Base-by-base conservation (phyloP, 2,113 vertebrate genomes). In the Xiphias gladius region DNA sequence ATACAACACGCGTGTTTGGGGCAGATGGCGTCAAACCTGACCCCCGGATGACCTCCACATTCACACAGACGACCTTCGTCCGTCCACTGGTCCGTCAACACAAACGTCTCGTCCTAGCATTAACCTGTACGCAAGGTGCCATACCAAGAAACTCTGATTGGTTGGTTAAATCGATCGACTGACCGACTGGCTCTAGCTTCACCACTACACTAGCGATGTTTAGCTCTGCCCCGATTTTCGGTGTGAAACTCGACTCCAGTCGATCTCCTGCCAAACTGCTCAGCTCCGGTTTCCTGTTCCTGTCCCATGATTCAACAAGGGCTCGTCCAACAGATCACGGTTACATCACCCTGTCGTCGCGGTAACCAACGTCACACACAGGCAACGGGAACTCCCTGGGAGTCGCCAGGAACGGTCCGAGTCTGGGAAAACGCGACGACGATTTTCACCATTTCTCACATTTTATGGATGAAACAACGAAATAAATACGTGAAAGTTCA, bases 231-330 rank as follows among this genome's bases (percentile, higher is more conserved):
- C 3, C 2, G 13, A 16, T 17, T 3, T 46, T 58, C 28, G 46
- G 43, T 54, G 24, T 66, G 69, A 79, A 73, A 88, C 84, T 24
- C 2, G 61, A 90, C 79, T 82, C 79, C n/a, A n/a, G n/a, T n/a
- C n/a, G n/a, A n/a, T n/a, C 80, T 72, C 37, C 63, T 20, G 32
- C 3, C 20, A 30, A 37, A 63, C 48, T 35, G 5, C 32, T 39
- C 64, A n/a, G 61, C 80, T 83, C 63, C 72, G 39, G 84, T 73
- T 83, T 82, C 83, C 76, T 7, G 67, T 80, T 79, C 71, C 73
- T 65, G 6, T 59, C 64, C 69, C 83, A 83, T 71, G 75, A 79
- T 83, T 41, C 64, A 20, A 12, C 54, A 30, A 14, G 1, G 20
- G 46, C 59, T 63, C n/a, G 48, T 58, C 52, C 59, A 1, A 54